Conservation (phyloP, 1,140 invertebrate species). For the Polypedilum pembai region DNA sequence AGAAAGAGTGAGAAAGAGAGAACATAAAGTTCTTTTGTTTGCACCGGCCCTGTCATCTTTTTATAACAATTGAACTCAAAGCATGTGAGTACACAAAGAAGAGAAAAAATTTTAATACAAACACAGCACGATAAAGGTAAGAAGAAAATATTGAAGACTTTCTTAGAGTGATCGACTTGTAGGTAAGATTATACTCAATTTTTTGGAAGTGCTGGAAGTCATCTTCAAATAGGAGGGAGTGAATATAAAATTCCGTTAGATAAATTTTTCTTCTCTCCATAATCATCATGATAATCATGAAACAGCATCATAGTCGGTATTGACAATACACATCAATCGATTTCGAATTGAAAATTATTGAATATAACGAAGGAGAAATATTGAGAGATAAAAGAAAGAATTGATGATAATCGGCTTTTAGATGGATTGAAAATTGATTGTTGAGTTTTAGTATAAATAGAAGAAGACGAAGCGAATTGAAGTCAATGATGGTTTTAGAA, state of each 20-base stretch:
- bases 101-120: conserved; percentile 2
- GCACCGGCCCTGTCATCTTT: neutral
- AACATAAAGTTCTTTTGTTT: neutral
- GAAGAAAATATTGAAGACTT: neutral
- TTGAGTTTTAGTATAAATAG: neutral
- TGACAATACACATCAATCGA: neutral
- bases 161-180: too few species aligned
- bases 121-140: neutral
- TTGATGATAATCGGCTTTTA: neutral
- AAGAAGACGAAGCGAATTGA: too few species aligned
- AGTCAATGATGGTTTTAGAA: too few species aligned
- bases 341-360: neutral
- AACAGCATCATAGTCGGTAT: neutral
- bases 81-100: neutral
- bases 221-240: too few species aligned
- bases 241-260: neutral
- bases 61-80: neutral
- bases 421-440: neutral
- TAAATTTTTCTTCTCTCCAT: conserved; percentile 8
- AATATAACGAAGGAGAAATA: neutral
- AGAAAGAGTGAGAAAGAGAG: neutral
- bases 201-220: too few species aligned
- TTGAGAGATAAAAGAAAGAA: neutral
- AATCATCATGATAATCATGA: neutral
- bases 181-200: too few species aligned